Evolutionary conservation across 2,888 invertebrate species (phyloP).

Genomic region (Pristionchus arcanus): DNA sequence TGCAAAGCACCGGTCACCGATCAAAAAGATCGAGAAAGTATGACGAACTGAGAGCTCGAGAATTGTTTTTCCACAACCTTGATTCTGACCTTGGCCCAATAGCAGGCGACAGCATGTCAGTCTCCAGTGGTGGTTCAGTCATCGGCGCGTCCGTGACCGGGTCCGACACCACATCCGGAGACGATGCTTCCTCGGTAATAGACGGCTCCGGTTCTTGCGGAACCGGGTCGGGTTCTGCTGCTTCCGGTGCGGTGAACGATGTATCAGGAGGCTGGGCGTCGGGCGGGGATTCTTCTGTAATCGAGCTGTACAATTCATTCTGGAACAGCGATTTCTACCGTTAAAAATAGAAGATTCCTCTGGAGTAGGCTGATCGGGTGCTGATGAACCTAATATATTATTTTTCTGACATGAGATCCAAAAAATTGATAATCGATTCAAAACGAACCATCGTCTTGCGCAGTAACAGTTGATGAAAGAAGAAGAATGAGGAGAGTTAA

Average conservation of each 20-base stretch:
- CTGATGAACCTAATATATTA: neutral
- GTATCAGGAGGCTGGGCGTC: neutral
- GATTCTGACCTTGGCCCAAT: neutral
- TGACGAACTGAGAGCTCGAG: too few species aligned
- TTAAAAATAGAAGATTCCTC: neutral
- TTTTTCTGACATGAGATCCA: neutral
- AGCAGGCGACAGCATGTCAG: neutral
- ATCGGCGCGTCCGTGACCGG: neutral
- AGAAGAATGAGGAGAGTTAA: neutral
- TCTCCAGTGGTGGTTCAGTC: neutral
- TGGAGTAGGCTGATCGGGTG: neutral
- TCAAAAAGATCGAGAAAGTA: too few species aligned
- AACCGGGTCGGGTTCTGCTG: neutral
- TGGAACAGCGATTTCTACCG: neutral
- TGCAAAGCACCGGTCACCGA: too few species aligned
- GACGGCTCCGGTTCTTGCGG: neutral
- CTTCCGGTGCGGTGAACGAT: neutral
- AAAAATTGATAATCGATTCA: neutral
- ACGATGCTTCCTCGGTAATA: neutral
- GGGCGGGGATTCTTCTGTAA: neutral
- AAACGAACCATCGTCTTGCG: neutral
- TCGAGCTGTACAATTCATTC: neutral
- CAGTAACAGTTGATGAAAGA: neutral
- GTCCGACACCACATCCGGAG: neutral
- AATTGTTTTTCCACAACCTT: too few species aligned